Percentiles rank a stretch among this genome's conserved stretches.
Conservation (phyloP, 2,113 vertebrate genomes). For the Passerina amoena region DNA sequence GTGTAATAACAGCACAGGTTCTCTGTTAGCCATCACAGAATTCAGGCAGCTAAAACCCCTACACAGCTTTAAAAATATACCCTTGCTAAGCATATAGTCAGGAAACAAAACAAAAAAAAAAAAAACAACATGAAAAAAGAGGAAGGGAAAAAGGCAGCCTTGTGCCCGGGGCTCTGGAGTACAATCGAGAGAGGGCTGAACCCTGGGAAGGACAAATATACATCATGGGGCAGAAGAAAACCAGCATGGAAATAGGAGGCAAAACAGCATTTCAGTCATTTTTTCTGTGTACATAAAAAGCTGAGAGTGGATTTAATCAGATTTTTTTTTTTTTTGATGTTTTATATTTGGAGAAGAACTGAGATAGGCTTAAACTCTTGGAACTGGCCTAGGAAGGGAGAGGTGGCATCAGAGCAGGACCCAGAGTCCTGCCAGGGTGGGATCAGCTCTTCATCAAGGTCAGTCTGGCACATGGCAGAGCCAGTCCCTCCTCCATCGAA, state of each 20-base stretch:
- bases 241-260: not conserved
- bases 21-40: not conserved
- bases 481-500: not conserved
- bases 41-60: not conserved
- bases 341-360: not conserved
- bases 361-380: not conserved
- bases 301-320: not conserved
- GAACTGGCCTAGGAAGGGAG: not conserved
- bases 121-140: not conserved
- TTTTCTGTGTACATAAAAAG: not conserved
- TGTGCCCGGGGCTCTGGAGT: rapidly evolving
- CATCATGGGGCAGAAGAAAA: not conserved
- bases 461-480: rapidly evolving
- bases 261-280: not conserved
- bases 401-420: not conserved
- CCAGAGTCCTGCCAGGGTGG: not conserved
- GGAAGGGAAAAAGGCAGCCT: not conserved
- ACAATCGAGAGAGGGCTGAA: not conserved
- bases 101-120: not conserved
- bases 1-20: not conserved
- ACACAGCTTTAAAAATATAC: not conserved
- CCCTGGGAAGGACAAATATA: not conserved
- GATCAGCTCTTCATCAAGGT: not conserved
- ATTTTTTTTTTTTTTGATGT: not conserved
- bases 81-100: not conserved